Percentiles rank a stretch among this genome's conserved stretches.
phyloP scores from a whole-genome alignment of 2,888 invertebrate species.

The Sesia apiformis region DNA sequence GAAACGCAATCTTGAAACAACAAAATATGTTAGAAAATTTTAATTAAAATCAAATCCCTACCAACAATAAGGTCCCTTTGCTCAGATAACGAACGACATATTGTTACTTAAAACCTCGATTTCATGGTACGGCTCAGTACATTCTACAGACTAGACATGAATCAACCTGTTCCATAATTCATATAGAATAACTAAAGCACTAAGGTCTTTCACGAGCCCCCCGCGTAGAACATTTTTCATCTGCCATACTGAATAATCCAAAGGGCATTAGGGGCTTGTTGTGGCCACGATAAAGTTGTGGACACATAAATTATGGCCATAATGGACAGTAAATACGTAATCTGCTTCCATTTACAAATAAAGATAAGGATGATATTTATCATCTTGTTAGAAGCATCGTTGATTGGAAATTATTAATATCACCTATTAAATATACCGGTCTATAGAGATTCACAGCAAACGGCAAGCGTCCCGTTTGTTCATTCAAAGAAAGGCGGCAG shows the following conservation, averaged over 20 bases:
- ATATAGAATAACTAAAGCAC: constrained; percentile 51
- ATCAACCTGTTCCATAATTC: constrained; percentile 63
- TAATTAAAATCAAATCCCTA: too few relatives aligned
- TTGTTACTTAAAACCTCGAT: background rate
- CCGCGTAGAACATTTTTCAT: constrained; percentile 64
- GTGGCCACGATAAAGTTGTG: constrained; percentile 1
- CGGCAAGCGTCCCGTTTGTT: too few relatives aligned
- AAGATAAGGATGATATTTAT: background rate
- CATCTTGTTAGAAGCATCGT: background rate
- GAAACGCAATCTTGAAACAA: too few relatives aligned
- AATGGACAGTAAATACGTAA: constrained; percentile 17
- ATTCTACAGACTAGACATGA: constrained; percentile 45
- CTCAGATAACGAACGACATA: too few relatives aligned
- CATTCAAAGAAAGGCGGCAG: too few relatives aligned
- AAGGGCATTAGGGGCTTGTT: constrained; percentile 22
- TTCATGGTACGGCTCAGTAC: constrained; percentile 13
- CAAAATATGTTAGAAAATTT: too few relatives aligned
- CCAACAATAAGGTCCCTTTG: too few relatives aligned
- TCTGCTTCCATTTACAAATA: constrained; percentile 11
- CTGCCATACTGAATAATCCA: constrained; percentile 36
- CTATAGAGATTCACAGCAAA: too few relatives aligned
- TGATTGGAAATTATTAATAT: background rate
- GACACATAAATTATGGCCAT: background rate
- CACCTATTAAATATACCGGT: background rate
- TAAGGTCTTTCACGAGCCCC: constrained; percentile 42